phyloP scores from a whole-genome alignment of 1,140 invertebrate genomes.

The Pollicipes pollicipes region DNA sequence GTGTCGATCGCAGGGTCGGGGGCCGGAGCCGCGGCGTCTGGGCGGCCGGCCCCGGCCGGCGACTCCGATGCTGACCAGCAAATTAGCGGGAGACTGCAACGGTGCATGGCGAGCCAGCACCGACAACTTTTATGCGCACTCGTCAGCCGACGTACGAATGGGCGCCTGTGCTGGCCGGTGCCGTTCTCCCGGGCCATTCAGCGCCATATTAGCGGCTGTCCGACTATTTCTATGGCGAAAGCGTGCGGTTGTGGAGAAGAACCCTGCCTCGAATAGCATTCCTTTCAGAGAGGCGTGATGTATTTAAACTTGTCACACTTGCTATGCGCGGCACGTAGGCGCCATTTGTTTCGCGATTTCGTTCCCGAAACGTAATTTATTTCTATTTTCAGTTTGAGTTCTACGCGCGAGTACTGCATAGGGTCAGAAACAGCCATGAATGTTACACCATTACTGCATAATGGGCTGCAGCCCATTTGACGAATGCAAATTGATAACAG shows the following conservation, averaged over 20 bases:
- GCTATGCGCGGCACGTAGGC: background rate
- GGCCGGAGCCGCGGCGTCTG: background rate
- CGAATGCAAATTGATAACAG: background rate
- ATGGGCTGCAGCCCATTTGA: background rate
- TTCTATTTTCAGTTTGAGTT: background rate
- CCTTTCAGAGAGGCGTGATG: conserved; percentile 1
- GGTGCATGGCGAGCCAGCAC: background rate
- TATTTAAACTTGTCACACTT: background rate
- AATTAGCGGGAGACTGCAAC: background rate
- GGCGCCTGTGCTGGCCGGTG: background rate
- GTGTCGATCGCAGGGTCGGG: background rate
- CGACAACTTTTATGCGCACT: background rate
- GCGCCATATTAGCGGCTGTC: background rate
- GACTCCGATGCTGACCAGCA: background rate
- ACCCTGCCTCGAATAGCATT: background rate
- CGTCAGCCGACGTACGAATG: background rate
- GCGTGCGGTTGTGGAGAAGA: background rate
- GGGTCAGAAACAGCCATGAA: background rate
- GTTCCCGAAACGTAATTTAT: background rate
- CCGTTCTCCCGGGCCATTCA: background rate
- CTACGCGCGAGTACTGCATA: background rate
- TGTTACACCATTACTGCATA: background rate
- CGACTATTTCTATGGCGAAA: background rate
- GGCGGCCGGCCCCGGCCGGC: too few relatives aligned
- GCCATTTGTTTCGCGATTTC: background rate